Evolutionary conservation across 2,888 invertebrate species (phyloP), one percentile per base, ranked within the genome.

Genomic region (Platycheirus rosarum): DNA sequence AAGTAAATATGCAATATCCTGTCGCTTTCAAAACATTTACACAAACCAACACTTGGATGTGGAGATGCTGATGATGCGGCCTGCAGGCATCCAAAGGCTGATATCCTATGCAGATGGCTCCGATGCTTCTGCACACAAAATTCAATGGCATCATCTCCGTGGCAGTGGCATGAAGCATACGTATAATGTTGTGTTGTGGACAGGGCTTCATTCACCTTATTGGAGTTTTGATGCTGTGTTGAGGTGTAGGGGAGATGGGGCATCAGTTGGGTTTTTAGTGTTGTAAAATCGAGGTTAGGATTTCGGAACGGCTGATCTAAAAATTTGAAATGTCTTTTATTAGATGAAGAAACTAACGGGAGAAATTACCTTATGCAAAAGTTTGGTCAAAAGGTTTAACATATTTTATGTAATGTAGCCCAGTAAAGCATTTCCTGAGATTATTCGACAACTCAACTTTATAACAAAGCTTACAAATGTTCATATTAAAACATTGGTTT

Each of bases 1-100:
- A 80, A 85, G 85, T 85, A 84, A 85, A 85, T 85, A 85, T 85
- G 85, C 85, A 85, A 85, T 85, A 85, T 85, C 85, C 85, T 85
- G 85, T 77, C 82, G 82, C 63, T 82, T 77, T 82, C 77, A 82
- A 82, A 82, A 82, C 82, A 79, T 84, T 84, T 84, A 74, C 79
- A 73, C 78, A 76, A 80, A 75, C 80, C 80, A 76, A 76, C 70
- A 77, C 66, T 42, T 53, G 35, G 20, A 32, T 74, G 49, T 37
- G 73, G 46, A 73, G 37, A 73, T 60, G 57, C 46, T 70, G 60
- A 76, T 71, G 71, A 76, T 71, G 71, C 71, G 71, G 62, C 82
- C 82, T 77, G 77, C 62, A 82, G 82, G 76, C 80, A 62, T 60
- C 65, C 70, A 76, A 20, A 66, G 76, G 68, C 77, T 77, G 82